Base-by-base conservation (phyloP, 2,888 invertebrate genomes). In the Idaea biselata region DNA sequence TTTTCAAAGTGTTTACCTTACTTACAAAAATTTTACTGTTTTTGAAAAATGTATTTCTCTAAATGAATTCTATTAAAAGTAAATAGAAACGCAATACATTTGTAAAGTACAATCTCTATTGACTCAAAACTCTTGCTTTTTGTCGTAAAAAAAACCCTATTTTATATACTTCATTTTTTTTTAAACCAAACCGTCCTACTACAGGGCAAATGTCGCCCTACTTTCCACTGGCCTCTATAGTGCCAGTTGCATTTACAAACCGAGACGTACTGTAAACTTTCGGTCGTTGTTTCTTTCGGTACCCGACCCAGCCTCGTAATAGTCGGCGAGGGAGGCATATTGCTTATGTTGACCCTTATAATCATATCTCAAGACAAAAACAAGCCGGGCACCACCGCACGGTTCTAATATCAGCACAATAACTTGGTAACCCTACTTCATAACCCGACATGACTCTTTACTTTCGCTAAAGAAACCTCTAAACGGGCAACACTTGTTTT, bases 351-450 rank as follows among this genome's bases (percentile, higher is more conserved):
- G 44, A 44, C 44, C 44, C 44, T 44, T 44, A 44, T 44, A 44
- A 44, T 44, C 44, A 44, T 44, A 44, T 44, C 44, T 44, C 44
- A 44, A 44, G 44, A 44, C 44, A 44, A 44, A 44, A 44, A 44
- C 44, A 44, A 44, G 14, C 44, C 44, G 44, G 44, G 44, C 44
- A 44, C 6, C 44, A 44, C 25, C 25, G 5, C 25, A 5, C 2
- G 44, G 44, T 14, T 14, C 44, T 44, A 44, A 44, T 44, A 44
- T 44, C 44, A 44, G 44, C 44, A 44, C 44, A 44, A 44, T 44
- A 44, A 44, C 44, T 44, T 44, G 44, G 44, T 3, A 14, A 14
- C 44, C 44, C 44, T 44, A 44, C 44, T 44, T 44, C 44, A 44
- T 44, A 44, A 44, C 44, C 44, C 44, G 44, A 44, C 44, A 44